phyloP scores from a whole-genome alignment of 2,113 vertebrate species.

The Hippoglossus stenolepis region DNA sequence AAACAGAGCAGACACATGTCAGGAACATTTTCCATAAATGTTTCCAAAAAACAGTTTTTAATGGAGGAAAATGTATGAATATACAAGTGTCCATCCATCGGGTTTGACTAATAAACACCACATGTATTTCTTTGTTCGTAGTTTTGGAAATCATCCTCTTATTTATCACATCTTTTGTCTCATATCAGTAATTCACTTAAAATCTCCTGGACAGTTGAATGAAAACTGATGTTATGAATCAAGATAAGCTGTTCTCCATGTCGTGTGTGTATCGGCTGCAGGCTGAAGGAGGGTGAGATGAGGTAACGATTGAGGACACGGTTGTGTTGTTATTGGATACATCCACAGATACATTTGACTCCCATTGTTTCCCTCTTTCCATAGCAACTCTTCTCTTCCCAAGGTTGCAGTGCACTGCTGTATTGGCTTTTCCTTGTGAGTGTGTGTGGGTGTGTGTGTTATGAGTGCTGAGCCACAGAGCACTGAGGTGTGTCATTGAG shows the following conservation, averaged over 20 bases:
- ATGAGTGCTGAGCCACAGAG: conserved; percentile 27
- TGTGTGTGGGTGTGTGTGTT: conserved; percentile 16
- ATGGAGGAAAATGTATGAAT: not conserved
- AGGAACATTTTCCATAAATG: not conserved
- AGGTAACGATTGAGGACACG: conserved; percentile 14
- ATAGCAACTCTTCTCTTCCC: conserved; percentile 10
- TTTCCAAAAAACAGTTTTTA: not conserved
- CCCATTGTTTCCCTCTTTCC: conserved; percentile 47
- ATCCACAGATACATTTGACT: conserved; percentile 5
- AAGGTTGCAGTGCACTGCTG: conserved; percentile 24
- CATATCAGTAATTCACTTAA: not conserved
- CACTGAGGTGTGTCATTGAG: conserved; percentile 61
- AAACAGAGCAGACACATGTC: not conserved
- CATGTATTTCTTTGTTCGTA: not conserved
- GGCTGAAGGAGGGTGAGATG: conserved; percentile 7
- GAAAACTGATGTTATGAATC: not conserved
- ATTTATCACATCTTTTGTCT: not conserved
- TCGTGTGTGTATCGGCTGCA: conserved; percentile 9
- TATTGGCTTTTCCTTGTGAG: conserved; percentile 35
- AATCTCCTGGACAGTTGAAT: not conserved
- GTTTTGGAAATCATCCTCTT: not conserved
- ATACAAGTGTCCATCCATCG: not conserved
- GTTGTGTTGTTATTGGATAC: conserved; percentile 24
- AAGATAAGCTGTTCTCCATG: not conserved
- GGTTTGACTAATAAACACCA: not conserved